Evolutionary conservation across 2,888 invertebrate genomes (phyloP), one percentile per base, ranked within the genome.

Genomic region (Aproaerema taeniolella): DNA sequence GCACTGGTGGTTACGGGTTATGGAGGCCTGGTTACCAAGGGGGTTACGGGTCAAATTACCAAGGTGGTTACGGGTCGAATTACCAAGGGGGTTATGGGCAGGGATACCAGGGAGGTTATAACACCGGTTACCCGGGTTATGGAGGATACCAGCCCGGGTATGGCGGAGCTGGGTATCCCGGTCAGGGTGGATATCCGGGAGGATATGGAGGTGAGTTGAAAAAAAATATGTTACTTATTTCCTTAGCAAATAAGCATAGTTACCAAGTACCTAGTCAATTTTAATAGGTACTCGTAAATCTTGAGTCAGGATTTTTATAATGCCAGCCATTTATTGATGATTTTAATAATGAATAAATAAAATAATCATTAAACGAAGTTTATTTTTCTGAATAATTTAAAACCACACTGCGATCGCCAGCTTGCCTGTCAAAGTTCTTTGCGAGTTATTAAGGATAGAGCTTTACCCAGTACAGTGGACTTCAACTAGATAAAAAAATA

Each of bases 1-100:
- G 59, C 43, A 48, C 55, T 0, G 77, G 79, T 24, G 79, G 82
- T 5, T 83, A 83, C 36, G 82, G 82, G 1, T 50, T 81, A 5
- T 52, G 73, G 9, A 65, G 59, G 50, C 76, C 73, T 1, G 67
- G 72, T 0, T 65, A 67, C 39, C 49, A 53, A 24, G 44, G 49
- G 36, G 52, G 64, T 16, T 57, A 58, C 43, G 53, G 47, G 37
- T n/a, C n/a, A n/a, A n/a, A n/a, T n/a, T n/a, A n/a, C n/a, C n/a
- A n/a, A n/a, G n/a, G n/a, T n/a, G n/a, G n/a, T n/a, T 55, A 53
- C 12, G 31, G 14, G 36, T 39, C 2, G 31, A 13, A 51, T 10
- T 47, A 51, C 34, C 49, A 43, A 1, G 53, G n/a, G n/a, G n/a
- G 55, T 1, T 51, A 50, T 34, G n/a, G 14, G 8, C 8, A 10